Base-by-base conservation (phyloP, 2,113 vertebrate genomes). In the Nesoenas mayeri region DNA sequence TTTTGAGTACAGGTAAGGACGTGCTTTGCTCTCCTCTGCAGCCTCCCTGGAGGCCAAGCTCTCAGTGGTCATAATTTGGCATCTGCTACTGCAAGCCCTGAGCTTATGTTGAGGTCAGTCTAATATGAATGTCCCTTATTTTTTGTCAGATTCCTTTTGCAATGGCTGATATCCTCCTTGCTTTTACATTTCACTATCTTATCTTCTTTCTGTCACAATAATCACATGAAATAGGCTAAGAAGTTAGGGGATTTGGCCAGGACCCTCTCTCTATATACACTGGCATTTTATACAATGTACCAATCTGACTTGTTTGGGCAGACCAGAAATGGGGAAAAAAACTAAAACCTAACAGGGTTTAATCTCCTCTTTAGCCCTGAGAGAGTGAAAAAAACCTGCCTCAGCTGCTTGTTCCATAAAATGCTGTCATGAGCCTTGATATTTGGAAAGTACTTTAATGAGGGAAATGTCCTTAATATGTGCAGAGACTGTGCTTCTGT, bases 1-100 rank as follows among this genome's bases (percentile, higher is more conserved):
- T 38, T 99, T 99, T 91, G 96, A 98, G 81, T 98, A 99, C 98
- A 99, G 98, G 98, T 99, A 93, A 97, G 96, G 50, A 50, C 18
- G 9, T 65, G 26, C 24, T 70, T 86, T 93, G 19, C 42, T 88
- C 60, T 84, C 18, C 16, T 79, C 16, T 50, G 14, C 21, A 51
- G 31, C 25, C 12, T 89, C 36, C 19, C 20, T 77, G 56, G 28
- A 72, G 22, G 38, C 31, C 51, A 78, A 29, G 42, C 28, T 50
- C 38, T 56, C 36, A 54, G 32, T 32, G 36, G 12, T 14, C 25
- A 15, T 25, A 34, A 6, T 51, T 89, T 26, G 20, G 5, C 16
- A 42, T 70, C 47, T 40, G 84, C 61, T 48, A 29, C 9, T 56
- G 38, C 81, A 87, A 92, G 31, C 48, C 69, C 54, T 61, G 50